Base-by-base conservation (phyloP, 2,113 vertebrate species). In the Lophotis ruficrista region DNA sequence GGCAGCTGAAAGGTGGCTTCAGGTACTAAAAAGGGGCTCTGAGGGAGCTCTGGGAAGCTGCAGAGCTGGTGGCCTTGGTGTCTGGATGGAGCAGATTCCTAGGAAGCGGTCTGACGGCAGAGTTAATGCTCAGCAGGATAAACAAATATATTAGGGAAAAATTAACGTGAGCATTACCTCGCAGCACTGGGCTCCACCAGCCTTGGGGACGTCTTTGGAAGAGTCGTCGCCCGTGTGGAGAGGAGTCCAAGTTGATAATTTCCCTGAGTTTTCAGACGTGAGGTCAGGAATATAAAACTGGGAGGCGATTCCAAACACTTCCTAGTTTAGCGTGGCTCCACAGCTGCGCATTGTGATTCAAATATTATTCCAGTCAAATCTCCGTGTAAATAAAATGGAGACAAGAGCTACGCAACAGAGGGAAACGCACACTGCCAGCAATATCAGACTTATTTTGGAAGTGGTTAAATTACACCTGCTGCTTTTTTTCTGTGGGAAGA, bases 191-290 rank as follows among this genome's bases (percentile, higher is more conserved):
- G 38, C n/a, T 47, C 38, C 13, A 4, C 24, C 38, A 7, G 24
- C 14, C 28, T 35, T 11, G 1, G 8, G n/a, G 38, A 7, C 19
- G 31, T 13, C 25, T 73, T n/a, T 19, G 69, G 54, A 27, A 68
- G 48, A 37, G 28, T 3, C 30, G 2, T 16, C 0, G 16, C 24
- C 17, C 0, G 1, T 12, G 51, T 1, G 3, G 60, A 72, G 45
- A 33, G 38, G 68, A 13, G 47, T 7, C 47, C 60, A 11, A 8
- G 17, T 6, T 31, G 43, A 6, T 16, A 6, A 9, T 37, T 47
- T 48, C 57, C 28, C 50, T 4, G 51, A 28, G 58, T 37, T 65
- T 65, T 57, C 65, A 51, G 51, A 25, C n/a, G 28, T 12, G 9
- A 38, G 37, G 17, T 62, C 4, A 14, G 30, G 21, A 9, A 30